Conservation (phyloP, 2,888 invertebrate genomes). For the Leucozona laternaria region DNA sequence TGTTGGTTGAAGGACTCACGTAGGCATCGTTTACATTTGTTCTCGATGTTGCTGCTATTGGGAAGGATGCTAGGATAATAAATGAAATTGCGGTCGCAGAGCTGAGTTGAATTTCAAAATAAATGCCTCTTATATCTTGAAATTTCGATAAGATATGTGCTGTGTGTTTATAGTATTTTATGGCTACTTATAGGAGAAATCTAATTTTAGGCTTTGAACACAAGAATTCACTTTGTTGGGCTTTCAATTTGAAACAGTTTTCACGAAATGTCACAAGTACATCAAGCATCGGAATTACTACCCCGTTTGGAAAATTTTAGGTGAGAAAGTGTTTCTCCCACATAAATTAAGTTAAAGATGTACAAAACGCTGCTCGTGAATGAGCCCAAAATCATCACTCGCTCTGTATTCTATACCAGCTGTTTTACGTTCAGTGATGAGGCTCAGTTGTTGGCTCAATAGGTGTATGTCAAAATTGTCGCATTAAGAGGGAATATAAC, state of each 20-base stretch:
- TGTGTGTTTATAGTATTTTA: not conserved
- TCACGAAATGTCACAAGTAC: slow-evolving; percentile 19
- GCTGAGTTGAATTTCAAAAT: slow-evolving; percentile 67
- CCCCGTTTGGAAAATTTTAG: not conserved
- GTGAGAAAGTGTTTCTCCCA: not conserved
- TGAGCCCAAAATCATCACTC: no score
- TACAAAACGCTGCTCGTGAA: no score
- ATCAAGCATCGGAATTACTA: not conserved
- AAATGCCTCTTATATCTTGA: slow-evolving; percentile 26
- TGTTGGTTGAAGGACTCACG: slow-evolving; percentile 53
- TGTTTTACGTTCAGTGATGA: no score
- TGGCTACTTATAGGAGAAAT: slow-evolving; percentile 30
- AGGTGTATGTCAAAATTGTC: no score
- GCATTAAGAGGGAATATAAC: no score
- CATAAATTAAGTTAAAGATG: not conserved
- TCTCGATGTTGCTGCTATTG: slow-evolving; percentile 35
- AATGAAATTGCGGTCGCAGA: slow-evolving; percentile 67
- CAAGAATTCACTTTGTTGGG: slow-evolving; percentile 14
- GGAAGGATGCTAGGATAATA: slow-evolving; percentile 56
- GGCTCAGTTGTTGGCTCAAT: no score
- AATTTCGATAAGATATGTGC: not conserved
- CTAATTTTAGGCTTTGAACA: slow-evolving; percentile 51
- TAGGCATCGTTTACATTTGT: slow-evolving; percentile 57
- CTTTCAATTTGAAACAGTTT: slow-evolving; percentile 26
- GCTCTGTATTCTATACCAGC: no score